Evolutionary conservation across 2,113 vertebrate genomes (phyloP).

Genomic region (Pluvialis apricaria): DNA sequence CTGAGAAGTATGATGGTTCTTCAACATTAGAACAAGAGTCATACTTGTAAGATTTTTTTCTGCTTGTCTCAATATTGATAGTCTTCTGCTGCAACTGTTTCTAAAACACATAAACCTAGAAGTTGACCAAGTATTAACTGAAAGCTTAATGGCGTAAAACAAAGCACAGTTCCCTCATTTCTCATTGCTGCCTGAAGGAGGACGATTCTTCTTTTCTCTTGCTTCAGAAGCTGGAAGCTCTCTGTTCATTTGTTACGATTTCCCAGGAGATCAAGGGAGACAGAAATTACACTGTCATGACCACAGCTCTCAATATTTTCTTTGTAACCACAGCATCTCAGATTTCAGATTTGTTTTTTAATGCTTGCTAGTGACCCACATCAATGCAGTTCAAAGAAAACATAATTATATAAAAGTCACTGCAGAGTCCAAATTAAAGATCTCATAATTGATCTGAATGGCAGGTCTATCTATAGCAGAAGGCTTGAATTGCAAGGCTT

Average conservation of each 20-base stretch:
- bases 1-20: neutral
- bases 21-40: neutral
- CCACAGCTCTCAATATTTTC: neutral
- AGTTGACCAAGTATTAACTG: neutral
- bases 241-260: neutral
- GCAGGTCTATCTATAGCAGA: constrained; percentile 48
- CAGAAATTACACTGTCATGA: neutral
- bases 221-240: neutral
- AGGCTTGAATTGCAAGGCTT: constrained; percentile 7
- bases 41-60: neutral
- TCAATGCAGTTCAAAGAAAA: constrained; percentile 51
- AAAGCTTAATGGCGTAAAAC: neutral
- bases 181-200: neutral
- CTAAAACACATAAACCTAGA: neutral
- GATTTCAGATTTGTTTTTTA: constrained; percentile 44
- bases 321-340: constrained; percentile 6
- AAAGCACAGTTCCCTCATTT: neutral
- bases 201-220: neutral
- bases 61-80: neutral
- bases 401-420: constrained; percentile 51
- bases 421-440: constrained; percentile 61
- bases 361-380: constrained; percentile 51
- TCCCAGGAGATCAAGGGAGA: constrained; percentile 11
- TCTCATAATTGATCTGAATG: constrained; percentile 27
- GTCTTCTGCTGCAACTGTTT: neutral